These are phyloP conservation scores for Notolabrus celidotus DNA, from an alignment of 2,797 vertebrate species.

Conservation along the genomic window DNA sequence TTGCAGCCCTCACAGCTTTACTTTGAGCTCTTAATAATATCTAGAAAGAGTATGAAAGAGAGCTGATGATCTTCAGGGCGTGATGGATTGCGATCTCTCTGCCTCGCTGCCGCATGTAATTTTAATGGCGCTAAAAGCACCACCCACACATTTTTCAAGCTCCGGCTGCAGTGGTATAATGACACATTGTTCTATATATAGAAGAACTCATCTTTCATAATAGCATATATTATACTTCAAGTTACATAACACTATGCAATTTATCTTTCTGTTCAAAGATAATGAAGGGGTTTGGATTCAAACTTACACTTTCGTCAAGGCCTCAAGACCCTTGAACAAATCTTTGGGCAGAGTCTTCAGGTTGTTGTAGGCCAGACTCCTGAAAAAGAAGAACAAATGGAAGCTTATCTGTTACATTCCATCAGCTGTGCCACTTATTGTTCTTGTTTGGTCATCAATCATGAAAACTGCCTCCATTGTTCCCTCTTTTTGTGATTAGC, in stretches of 20 bases:
- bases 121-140: constrained; percentile 74
- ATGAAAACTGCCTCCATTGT: background rate
- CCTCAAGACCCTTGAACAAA: constrained; percentile 96
- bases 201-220: constrained; percentile 43
- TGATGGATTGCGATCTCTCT: constrained; percentile 59
- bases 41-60: constrained; percentile 18
- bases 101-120: constrained; percentile 57
- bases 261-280: constrained; percentile 10
- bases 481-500: background rate
- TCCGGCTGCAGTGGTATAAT: constrained; percentile 65
- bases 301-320: constrained; percentile 97
- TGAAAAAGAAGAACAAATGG: constrained; percentile 67
- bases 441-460: background rate
- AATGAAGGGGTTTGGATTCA: constrained; percentile 8
- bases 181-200: constrained; percentile 69
- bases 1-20: constrained; percentile 25
- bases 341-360: constrained; percentile 95
- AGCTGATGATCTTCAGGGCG: constrained; percentile 33
- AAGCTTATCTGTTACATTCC: background rate
- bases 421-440: background rate
- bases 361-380: constrained; percentile 98
- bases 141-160: constrained; percentile 74
- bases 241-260: constrained; percentile 23
- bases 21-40: constrained; percentile 43
- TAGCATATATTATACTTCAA: constrained; percentile 3